Evolutionary conservation across 2,113 vertebrate genomes (phyloP).

Genomic region (Eubucco bourcierii): DNA sequence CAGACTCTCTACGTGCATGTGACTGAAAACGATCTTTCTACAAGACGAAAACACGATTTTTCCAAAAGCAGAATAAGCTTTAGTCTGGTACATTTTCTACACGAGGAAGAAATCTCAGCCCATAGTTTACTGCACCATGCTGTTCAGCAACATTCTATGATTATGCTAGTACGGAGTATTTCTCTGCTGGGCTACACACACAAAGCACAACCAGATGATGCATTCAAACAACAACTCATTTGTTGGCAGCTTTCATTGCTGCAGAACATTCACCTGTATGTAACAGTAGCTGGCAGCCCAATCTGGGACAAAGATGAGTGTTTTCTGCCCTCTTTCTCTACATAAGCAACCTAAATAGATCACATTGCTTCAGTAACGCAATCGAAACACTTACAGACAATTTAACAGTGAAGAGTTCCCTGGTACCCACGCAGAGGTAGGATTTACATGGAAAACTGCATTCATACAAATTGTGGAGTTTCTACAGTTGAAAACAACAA

Average conservation of each 20-base stretch:
- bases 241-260: not conserved
- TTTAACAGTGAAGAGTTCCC: rapidly evolving
- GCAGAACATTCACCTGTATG: not conserved
- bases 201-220: not conserved
- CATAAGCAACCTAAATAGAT: not conserved
- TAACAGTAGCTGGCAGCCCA: not conserved
- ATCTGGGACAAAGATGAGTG: not conserved
- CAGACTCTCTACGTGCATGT: not conserved
- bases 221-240: not conserved
- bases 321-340: not conserved
- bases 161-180: not conserved
- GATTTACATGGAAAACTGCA: not conserved
- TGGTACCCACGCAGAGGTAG: rapidly evolving
- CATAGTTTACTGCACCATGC: rapidly evolving
- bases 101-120: not conserved
- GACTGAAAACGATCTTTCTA: not conserved
- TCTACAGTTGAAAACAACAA: not conserved
- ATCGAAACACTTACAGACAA: not conserved
- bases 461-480: rapidly evolving
- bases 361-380: not conserved
- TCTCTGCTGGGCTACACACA: not conserved
- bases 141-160: not conserved
- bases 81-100: not conserved
- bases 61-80: not conserved
- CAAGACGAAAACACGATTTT: not conserved